phyloP scores from a whole-genome alignment of 2,113 vertebrate species.

The Ascaphus truei region DNA sequence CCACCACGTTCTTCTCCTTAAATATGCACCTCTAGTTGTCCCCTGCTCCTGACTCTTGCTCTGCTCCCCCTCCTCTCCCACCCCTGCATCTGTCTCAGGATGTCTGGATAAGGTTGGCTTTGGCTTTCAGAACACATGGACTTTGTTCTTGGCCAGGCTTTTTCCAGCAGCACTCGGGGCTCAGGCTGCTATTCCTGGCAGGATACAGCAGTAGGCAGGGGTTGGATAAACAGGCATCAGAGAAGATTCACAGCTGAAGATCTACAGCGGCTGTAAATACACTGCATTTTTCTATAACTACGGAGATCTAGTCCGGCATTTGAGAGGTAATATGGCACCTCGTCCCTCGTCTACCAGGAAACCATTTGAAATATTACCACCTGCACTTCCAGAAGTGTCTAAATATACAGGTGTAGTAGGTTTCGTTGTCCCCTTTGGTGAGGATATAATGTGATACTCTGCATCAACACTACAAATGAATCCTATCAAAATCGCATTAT shows the following conservation, averaged over 20 bases:
- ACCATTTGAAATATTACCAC: not conserved
- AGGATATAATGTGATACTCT: too few species aligned
- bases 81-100: not conserved
- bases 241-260: not conserved
- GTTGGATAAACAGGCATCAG: not conserved
- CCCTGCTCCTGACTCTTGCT: too few species aligned
- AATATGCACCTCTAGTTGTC: too few species aligned
- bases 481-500: too few species aligned
- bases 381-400: not conserved
- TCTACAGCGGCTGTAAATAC: constrained; percentile 4
- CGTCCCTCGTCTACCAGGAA: not conserved
- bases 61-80: too few species aligned
- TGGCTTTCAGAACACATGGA: not conserved
- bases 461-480: too few species aligned
- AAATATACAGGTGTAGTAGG: not conserved
- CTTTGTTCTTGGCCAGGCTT: not conserved
- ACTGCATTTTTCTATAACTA: not conserved
- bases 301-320: not conserved
- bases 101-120: not conserved
- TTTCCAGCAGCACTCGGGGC: not conserved
- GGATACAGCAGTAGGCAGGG: not conserved
- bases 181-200: not conserved
- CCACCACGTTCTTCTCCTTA: too few species aligned
- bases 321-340: not conserved
- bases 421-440: too few species aligned